Evolutionary conservation across 2,797 vertebrate species (phyloP).

Genomic region (Acrossocheilus fasciatus): DNA sequence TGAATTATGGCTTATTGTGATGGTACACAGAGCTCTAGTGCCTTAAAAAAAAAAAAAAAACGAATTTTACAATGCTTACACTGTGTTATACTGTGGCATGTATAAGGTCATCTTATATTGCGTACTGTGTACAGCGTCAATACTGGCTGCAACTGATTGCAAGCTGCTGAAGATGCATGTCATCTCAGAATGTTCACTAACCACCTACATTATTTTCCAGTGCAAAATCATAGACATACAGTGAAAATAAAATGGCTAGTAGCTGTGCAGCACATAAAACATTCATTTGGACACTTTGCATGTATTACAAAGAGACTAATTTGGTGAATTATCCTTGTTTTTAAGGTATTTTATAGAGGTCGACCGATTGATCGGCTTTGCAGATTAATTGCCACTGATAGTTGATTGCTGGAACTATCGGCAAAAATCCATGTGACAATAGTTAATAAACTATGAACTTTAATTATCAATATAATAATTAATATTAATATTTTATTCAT

Average conservation of each 20-base stretch:
- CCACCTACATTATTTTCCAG: neutral
- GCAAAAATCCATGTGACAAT: no score
- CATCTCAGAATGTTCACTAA: neutral
- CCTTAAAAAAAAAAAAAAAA: neutral
- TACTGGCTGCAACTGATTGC: neutral
- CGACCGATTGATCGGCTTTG: no score
- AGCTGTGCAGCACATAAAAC: neutral
- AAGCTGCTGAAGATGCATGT: neutral
- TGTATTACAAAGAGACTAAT: neutral
- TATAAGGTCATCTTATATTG: neutral
- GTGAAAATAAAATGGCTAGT: neutral
- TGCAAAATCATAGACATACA: neutral
- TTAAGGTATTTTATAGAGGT: neutral
- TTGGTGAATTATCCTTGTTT: neutral
- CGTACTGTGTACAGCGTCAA: neutral
- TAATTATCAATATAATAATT: no score
- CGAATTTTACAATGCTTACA: conserved; percentile 34
- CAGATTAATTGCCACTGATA: no score
- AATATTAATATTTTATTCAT: no score
- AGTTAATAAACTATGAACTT: no score
- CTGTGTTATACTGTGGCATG: neutral
- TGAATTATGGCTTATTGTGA: conserved; percentile 67
- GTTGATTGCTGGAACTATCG: no score
- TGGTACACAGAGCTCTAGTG: conserved; percentile 38
- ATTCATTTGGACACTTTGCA: neutral